Evolutionary conservation across 2,113 vertebrate species (phyloP), one percentile per base, ranked within the genome.

Genomic region (Datnioides undecimradiatus): DNA sequence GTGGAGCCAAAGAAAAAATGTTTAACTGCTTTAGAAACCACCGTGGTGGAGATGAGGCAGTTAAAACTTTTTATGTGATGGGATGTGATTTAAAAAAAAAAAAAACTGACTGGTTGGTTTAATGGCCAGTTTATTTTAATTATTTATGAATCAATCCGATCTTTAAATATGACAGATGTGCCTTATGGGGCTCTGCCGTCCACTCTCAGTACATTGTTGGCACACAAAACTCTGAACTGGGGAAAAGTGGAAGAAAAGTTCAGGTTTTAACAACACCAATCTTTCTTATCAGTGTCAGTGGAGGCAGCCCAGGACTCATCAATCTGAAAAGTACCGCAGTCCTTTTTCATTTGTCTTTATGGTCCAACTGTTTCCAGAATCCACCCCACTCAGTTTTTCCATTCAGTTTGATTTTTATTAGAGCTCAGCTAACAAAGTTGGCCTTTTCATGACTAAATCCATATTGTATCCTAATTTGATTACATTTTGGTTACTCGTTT

Each of bases 391-490:
- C 25, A n/a, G 2, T 48, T 21, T 41, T 48, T 54, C 54, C 60
- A 38, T 49, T 60, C 11, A n/a, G 19, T 54, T 48, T 41, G 65
- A 48, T 25, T 60, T 46, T 59, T 64, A 46, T 54, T 29, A 34
- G 1, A 19, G n/a, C 5, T 40, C 23, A 33, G 10, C 62, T 23
- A 59, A 60, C 8, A 8, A 59, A 46, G n/a, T 52, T 13, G 40
- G 13, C 12, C 4, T 36, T 75, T 48, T 45, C 63, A 52, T 33
- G 43, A 46, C 41, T 40, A 3, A 41, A 21, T 27, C 54, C 45
- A 43, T 19, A 51, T 41, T 46, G 10, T 29, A n/a, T 78, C 33
- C 41, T 33, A 58, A 79, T 62, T 49, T 58, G 11, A 73, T 69
- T 33, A 33, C 49, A 43, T 62, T 48, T 34, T 38, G 13, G 16